Evolutionary conservation across 2,888 invertebrate species (phyloP), one percentile per base, ranked within the genome.

Genomic region (Athripsodes cinereus): DNA sequence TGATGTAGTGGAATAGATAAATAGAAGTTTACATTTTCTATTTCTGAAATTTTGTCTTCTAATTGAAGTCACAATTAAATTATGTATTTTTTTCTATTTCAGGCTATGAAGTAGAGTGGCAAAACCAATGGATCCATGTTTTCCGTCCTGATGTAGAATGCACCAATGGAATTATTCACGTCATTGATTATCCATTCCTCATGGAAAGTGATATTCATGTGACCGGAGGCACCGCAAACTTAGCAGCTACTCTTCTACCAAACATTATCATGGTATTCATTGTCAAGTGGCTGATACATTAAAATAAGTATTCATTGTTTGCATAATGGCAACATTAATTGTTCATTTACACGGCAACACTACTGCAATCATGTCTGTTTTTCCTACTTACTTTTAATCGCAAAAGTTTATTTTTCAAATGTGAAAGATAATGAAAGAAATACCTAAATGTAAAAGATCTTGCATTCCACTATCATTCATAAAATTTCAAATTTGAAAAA

Each of bases 81-180:
- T 20, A 47, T 47, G 11, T 10, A 31, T 48, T 13, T 52, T 48
- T 35, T 13, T 53, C 20, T 22, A 44, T 55, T 78, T 31, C 79
- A 92, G 93, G 87, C 69, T 92, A 90, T 76, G 83, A 83, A 68
- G 85, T 94, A 61, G 85, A 87, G 70, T 94, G 93, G 94, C 87
- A 89, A 68, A 88, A 88, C 62, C 85, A 86, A 70, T 85, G 85
- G 81, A 89, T 93, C 67, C 86, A 86, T 67, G 90, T 95, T 52
- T 87, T 88, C 73, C 85, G 95, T 64, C 91, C 96, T 21, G 94
- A 97, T 72, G 92, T 97, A 2, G 91, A 92, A 69, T 96, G 96
- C 73, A 95, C 92, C 72, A 96, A 96, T 71, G 96, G 96, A 53
- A 89, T 94, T 66, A 95, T 96, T 66, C 96, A 96, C 73, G 92